Conservation (phyloP, 2,888 invertebrate species). For the Drosophila melanosoma region DNA sequence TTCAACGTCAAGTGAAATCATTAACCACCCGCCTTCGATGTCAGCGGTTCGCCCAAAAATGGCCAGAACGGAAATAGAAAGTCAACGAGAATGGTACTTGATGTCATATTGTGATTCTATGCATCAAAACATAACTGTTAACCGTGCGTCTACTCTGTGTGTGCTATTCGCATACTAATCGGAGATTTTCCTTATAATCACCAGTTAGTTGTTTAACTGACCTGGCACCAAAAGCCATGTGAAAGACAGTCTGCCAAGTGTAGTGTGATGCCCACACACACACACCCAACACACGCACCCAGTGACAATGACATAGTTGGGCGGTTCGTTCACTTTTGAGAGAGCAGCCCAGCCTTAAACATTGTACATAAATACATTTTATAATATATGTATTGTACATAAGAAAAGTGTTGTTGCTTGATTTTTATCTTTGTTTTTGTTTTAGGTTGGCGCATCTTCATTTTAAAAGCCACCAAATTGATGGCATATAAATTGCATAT, state of each 20-base stretch:
- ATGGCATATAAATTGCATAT: conserved; percentile 63
- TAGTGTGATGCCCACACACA: conserved; percentile 24
- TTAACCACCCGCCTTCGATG: conserved; percentile 28
- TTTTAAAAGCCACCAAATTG: conserved; percentile 36
- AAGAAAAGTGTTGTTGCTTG: conserved; percentile 6
- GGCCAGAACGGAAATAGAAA: conserved; percentile 57
- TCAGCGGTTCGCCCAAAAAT: background rate
- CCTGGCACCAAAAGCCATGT: conserved; percentile 53
- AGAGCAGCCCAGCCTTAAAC: conserved; percentile 44
- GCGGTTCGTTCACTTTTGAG: conserved; percentile 56
- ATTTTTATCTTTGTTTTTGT: conserved; percentile 1
- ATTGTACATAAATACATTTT: conserved; percentile 25
- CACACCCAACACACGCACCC: conserved; percentile 16
- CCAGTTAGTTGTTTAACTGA: conserved; percentile 51
- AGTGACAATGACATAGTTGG: conserved; percentile 60
- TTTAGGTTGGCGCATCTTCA: conserved; percentile 46
- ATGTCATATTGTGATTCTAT: conserved; percentile 37
- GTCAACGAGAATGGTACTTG: conserved; percentile 50
- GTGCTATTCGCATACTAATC: conserved; percentile 51
- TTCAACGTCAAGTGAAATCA: conserved; percentile 42
- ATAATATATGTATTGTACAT: conserved; percentile 15
- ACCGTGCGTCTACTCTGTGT: background rate
- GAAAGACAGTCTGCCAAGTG: conserved; percentile 21
- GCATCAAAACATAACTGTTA: conserved; percentile 51
- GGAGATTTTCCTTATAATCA: conserved; percentile 36